Evolutionary conservation across 2,797 vertebrate species (phyloP).

Genomic region (Cephalopachus bancanus): DNA sequence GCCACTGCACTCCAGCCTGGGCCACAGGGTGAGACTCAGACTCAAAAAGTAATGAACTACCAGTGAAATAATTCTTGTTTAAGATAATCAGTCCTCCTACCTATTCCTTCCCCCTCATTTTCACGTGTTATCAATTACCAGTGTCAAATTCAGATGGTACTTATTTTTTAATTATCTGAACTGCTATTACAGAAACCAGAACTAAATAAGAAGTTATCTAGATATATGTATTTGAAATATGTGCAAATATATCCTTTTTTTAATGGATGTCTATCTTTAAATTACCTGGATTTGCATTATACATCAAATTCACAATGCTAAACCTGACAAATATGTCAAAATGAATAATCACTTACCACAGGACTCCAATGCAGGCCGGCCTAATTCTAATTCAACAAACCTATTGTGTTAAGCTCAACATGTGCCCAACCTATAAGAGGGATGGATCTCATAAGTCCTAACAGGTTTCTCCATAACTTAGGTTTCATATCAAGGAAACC

Average conservation of each 20-base stretch:
- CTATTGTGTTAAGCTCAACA: not conserved
- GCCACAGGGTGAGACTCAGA: too few species aligned
- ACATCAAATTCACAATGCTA: not conserved
- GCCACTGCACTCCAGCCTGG: too few species aligned
- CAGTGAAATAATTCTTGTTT: not conserved
- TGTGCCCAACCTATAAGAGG: not conserved
- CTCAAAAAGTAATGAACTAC: not conserved
- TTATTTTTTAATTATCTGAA: conserved; percentile 15
- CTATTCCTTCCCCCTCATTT: not conserved
- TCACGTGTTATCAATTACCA: conserved; percentile 11
- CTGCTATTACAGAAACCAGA: conserved; percentile 8
- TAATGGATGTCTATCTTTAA: conserved; percentile 14
- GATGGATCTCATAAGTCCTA: not conserved
- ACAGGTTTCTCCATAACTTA: conserved; percentile 22
- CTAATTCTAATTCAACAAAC: conserved; percentile 25
- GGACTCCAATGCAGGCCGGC: not conserved
- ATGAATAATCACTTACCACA: conserved; percentile 16
- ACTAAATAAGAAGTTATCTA: conserved; percentile 38
- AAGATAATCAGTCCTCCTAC: not conserved
- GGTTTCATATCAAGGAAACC: conserved; percentile 51
- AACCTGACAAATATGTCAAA: not conserved
- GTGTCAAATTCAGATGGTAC: not conserved
- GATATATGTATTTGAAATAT: not conserved
- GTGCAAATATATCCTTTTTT: not conserved
- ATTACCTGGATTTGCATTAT: conserved; percentile 9